phyloP scores from a whole-genome alignment of 1,140 invertebrate species.

The Arion vulgaris region DNA sequence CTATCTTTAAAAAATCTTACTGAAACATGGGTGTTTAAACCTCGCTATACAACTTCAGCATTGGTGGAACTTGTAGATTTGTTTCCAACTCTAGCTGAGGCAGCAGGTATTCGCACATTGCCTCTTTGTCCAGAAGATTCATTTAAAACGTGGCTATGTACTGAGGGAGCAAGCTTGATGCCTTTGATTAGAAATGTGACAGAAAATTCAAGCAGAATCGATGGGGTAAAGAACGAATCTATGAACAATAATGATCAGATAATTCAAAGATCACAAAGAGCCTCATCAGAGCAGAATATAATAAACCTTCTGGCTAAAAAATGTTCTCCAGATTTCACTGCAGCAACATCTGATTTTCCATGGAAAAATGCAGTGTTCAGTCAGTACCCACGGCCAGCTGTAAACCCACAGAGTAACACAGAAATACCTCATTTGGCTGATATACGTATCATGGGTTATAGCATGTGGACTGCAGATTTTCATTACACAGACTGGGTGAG shows the following conservation, averaged over 20 bases:
- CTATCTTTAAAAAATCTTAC: background rate
- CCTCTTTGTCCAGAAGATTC: slow-evolving; percentile 75
- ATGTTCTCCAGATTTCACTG: background rate
- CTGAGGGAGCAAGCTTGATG: slow-evolving; percentile 82
- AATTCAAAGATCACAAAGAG: background rate
- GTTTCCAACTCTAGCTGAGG: slow-evolving; percentile 86
- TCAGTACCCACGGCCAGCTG: slow-evolving; percentile 86
- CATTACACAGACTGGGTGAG: slow-evolving; percentile 86
- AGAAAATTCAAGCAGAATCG: background rate
- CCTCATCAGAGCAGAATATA: background rate
- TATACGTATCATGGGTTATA: slow-evolving; percentile 87
- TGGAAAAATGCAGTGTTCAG: slow-evolving; percentile 77
- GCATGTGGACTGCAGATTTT: slow-evolving; percentile 79
- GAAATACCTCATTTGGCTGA: slow-evolving; percentile 84
- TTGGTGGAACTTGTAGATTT: slow-evolving; percentile 85
- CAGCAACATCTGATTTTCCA: background rate
- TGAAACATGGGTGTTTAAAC: background rate
- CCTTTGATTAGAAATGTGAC: slow-evolving; percentile 57
- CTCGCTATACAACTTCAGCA: slow-evolving; percentile 23
- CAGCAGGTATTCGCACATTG: slow-evolving; percentile 76
- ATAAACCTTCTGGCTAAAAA: background rate
- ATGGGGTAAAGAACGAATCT: no score
- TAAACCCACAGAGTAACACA: slow-evolving; percentile 81
- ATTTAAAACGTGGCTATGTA: slow-evolving; percentile 75
- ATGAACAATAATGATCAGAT: background rate